Evolutionary conservation across 2,113 vertebrate species (phyloP), one percentile per base, ranked within the genome.

Genomic region (Regulus satrapa): DNA sequence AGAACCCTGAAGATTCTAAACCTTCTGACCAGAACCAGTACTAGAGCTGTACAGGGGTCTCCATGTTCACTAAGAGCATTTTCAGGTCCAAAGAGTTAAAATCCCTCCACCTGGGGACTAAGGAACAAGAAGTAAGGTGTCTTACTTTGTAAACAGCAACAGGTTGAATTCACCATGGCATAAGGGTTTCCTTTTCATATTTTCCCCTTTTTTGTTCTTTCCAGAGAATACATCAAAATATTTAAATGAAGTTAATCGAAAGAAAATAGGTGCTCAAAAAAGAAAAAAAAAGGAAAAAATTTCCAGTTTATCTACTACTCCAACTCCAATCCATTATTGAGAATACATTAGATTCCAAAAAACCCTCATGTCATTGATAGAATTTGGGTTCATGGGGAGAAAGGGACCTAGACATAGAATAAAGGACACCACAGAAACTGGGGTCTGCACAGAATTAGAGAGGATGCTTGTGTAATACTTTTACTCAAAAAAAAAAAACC

Each of bases 391-490:
- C 64, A 79, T 51, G 59, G 67, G 23, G 66, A 69, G 79, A 82
- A 89, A 90, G 45, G 15, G 34, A 18, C 8, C 29, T 64, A 80
- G 62, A 69, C 28, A 41, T 78, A 56, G 20, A 56, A 52, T 62
- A 32, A 10, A 59, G 8, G 54, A 75, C 59, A 81, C 61, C 82
- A n/a, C 1, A 1, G 89, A 73, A 63, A 43, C 41, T 69, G 13
- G 6, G 21, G 12, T 66, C 67, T 78, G 38, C 62, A 68, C 46
- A 74, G 51, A 88, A 87, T 85, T 69, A 55, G 15, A 79, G 34
- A 59, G 64, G 66, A 92, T 92, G 13, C 84, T 96, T 96, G 34
- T 49, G 88, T 45, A 96, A 82, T 79, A 69, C 71, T 93, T 92
- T 56, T 76, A 61, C 66, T 97, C 71, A 77, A 41, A 90, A 36